These are phyloP conservation scores for Halichoeres trimaculatus DNA, from an alignment of 2,113 vertebrate genomes.

Conservation along the genomic window DNA sequence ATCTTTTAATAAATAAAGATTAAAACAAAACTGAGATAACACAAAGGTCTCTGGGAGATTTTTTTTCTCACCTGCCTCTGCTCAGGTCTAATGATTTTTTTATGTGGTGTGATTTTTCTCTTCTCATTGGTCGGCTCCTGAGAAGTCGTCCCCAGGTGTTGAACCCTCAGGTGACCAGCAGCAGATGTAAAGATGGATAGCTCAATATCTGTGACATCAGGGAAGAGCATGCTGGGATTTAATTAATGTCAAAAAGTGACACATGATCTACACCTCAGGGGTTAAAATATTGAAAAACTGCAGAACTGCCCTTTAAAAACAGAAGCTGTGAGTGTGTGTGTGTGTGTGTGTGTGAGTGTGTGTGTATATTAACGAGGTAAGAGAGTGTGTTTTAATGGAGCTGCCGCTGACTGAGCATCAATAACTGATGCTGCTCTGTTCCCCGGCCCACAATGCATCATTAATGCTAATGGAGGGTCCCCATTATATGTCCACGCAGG, in stretches of 20 bases:
- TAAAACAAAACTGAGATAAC: too few relatives aligned
- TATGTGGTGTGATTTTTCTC: too few relatives aligned
- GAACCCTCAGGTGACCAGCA: too few relatives aligned
- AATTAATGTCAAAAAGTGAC: background rate
- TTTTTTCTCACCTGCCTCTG: too few relatives aligned
- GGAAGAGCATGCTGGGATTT: too few relatives aligned
- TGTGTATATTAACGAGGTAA: background rate
- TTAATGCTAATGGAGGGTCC: constrained; percentile 37
- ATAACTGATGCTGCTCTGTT: constrained; percentile 30
- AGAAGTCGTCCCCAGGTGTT: too few relatives aligned
- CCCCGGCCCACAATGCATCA: constrained; percentile 39
- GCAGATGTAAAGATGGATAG: background rate
- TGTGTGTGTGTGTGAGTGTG: too few relatives aligned
- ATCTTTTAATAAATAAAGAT: too few relatives aligned
- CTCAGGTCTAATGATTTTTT: too few relatives aligned
- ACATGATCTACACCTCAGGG: background rate
- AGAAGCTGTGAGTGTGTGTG: background rate
- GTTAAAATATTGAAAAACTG: background rate
- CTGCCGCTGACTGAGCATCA: constrained; percentile 23
- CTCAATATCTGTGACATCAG: background rate
- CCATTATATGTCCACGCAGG: constrained; percentile 9
- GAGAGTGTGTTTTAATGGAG: constrained; percentile 21
- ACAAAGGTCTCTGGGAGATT: too few relatives aligned
- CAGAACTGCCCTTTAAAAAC: background rate
- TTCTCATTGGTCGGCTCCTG: too few relatives aligned